Evolutionary conservation across 1,140 invertebrate genomes (phyloP).

Genomic region (Eufriesea mexicana): DNA sequence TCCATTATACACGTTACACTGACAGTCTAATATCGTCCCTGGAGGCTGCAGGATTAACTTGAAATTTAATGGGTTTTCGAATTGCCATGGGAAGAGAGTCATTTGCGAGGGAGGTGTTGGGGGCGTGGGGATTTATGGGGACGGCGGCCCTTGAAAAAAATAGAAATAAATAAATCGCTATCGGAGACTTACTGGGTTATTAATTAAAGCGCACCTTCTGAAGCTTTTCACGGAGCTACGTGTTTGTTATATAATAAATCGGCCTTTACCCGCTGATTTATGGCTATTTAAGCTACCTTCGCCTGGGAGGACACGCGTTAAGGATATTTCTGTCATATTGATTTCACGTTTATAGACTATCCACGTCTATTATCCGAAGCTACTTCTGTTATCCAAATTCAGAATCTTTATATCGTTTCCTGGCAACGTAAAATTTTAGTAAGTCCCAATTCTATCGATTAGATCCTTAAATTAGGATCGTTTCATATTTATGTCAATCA

Average conservation of each 20-base stretch:
- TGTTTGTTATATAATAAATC: conserved; percentile 10
- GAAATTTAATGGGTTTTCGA: conserved; percentile 68
- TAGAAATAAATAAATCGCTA: conserved; percentile 15
- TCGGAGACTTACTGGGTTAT: conserved; percentile 15
- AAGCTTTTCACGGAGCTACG: background rate
- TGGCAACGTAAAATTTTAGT: too few species aligned
- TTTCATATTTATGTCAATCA: too few species aligned
- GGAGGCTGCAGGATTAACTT: conserved; percentile 63
- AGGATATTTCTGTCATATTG: background rate
- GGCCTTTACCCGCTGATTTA: background rate
- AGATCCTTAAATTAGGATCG: too few species aligned
- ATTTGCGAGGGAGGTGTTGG: conserved; percentile 33
- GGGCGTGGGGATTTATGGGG: conserved; percentile 23
- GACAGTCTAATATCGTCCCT: conserved; percentile 64
- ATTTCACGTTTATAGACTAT: too few species aligned
- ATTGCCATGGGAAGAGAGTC: conserved; percentile 45
- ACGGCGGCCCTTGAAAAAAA: background rate
- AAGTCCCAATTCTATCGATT: too few species aligned
- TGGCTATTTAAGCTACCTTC: background rate
- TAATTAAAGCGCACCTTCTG: conserved; percentile 6
- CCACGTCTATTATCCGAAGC: too few species aligned
- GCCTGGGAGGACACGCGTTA: background rate
- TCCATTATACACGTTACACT: conserved; percentile 64
- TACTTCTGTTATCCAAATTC: too few species aligned
- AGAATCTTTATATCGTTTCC: too few species aligned